Evolutionary conservation across 2,113 vertebrate genomes (phyloP).

Genomic region (Phylloscopus whistleri): DNA sequence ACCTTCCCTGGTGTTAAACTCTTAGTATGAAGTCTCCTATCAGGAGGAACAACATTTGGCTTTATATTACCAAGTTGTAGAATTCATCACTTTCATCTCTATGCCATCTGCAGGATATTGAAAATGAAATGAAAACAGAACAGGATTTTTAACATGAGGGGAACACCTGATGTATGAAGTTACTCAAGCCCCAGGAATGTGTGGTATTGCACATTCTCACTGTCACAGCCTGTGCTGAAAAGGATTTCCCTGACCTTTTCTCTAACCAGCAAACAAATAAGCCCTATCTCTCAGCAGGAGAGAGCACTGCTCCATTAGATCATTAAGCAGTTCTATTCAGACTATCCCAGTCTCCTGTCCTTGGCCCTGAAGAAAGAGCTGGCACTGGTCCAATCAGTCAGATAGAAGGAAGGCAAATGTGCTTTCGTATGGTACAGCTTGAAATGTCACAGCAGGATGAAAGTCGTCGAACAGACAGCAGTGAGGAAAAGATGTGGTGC

Average conservation of each 20-base stretch:
- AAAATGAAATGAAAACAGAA: constrained; percentile 73
- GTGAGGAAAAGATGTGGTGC: constrained; percentile 69
- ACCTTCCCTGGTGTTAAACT: constrained; percentile 32
- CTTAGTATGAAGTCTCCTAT: constrained; percentile 48
- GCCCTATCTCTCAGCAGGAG: constrained; percentile 75
- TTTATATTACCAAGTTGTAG: constrained; percentile 56
- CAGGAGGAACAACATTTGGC: constrained; percentile 57
- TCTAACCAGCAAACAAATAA: constrained; percentile 79
- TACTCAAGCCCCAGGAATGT: constrained; percentile 72
- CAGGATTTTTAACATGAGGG: constrained; percentile 64
- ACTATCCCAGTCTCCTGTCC: constrained; percentile 76
- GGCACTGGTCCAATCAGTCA: constrained; percentile 77
- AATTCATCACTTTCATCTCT: constrained; percentile 72
- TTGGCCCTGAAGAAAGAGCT: constrained; percentile 80
- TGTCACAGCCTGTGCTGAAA: constrained; percentile 75
- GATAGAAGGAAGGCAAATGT: constrained; percentile 73
- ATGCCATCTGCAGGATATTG: constrained; percentile 76
- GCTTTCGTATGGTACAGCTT: constrained; percentile 68
- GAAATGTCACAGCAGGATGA: constrained; percentile 77
- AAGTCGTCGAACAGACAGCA: constrained; percentile 72
- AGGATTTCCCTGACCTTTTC: constrained; percentile 80
- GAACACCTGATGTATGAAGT: constrained; percentile 74
- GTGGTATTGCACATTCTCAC: constrained; percentile 70
- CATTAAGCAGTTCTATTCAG: constrained; percentile 77
- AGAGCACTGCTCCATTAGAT: constrained; percentile 78